Base-by-base conservation (phyloP, 37 sponge, comb jelly and placozoan genomes). In the Axinella damicornis region DNA sequence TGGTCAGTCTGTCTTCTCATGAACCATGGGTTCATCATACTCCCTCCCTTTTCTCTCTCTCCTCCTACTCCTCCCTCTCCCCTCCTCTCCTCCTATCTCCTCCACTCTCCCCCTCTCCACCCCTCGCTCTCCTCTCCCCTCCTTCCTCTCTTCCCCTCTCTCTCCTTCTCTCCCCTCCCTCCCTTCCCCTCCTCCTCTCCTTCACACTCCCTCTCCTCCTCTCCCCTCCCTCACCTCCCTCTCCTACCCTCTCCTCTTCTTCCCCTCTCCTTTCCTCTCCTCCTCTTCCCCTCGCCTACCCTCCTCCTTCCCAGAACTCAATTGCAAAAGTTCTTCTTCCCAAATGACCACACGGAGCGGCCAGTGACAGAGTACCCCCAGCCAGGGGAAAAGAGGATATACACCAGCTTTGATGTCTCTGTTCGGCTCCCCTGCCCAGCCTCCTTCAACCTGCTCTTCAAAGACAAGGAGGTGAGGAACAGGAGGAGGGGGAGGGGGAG, bases 281-380 rank as follows among this genome's bases (percentile, higher is more conserved):
- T 46, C 46, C 46, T 9, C 46, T 46, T 9, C 46, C 9, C 46
- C 46, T 46, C 46, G 6, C 46, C 46, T 9, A 12, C 9, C 25
- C 53, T 19, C 67, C 25, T 63, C 21, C 35, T 35, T 53, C 38
- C 15, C 75, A 90, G 86, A 46, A 28, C 36, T 6, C 32, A 57
- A 6, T 70, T 95, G 22, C 89, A 91, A 56, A 34, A 46, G 0
- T 76, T 91, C 63, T 95, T 95, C 54, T 88, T 89, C 74, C 95
- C 95, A 1, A 76, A 68, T 68, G 89, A 91, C 73, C 85, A 80
- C 70, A 33, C 32, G 22, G 81, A 62, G 27, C 31, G 70, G 2
- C 69, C 72, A n/a, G 74, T 85, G 14, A 80, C 89, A n/a, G n/a
- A 22, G 20, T 0, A 65, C 24, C 95, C 89, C 33, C 55, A 68